A percentile compares a stretch with the other conserved stretches of the same genome.
These are phyloP conservation scores for Acanthopleura granulata DNA, from an alignment of 2,888 invertebrate species.

Conservation along the genomic window DNA sequence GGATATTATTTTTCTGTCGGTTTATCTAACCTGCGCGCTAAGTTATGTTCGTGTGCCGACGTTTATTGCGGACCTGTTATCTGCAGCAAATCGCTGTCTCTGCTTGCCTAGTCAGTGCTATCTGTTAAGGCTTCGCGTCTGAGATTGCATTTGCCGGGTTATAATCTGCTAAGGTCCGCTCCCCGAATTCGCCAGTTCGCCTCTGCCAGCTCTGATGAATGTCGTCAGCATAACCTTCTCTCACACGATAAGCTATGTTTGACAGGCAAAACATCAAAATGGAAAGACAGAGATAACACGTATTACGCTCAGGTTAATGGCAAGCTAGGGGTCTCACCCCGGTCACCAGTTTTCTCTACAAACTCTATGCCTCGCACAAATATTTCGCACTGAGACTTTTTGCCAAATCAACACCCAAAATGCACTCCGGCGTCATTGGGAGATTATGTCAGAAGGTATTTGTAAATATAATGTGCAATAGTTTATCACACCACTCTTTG, in stretches of 20 bases:
- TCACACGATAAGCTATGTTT: neutral
- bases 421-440: no score
- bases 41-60: constrained; percentile 4
- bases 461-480: no score
- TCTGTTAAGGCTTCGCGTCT: neutral
- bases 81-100: constrained; percentile 3
- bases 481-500: no score
- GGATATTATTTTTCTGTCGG: neutral
- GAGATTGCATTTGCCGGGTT: neutral
- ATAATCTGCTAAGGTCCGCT: neutral
- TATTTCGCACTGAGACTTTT: no score
- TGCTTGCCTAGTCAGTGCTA: neutral
- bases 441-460: no score
- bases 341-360: no score
- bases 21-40: neutral
- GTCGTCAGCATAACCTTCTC: neutral
- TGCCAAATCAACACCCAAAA: no score
- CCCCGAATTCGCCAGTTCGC: neutral
- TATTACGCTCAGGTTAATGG: no score
- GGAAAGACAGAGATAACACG: neutral
- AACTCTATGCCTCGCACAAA: no score
- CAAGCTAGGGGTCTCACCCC: no score
- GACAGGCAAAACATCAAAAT: neutral
- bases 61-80: constrained; percentile 2
- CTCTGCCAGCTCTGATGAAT: constrained; percentile 4